These are phyloP conservation scores for Metridium senile DNA, from an alignment of 92 coral and sea anemone species.

Conservation along the genomic window DNA sequence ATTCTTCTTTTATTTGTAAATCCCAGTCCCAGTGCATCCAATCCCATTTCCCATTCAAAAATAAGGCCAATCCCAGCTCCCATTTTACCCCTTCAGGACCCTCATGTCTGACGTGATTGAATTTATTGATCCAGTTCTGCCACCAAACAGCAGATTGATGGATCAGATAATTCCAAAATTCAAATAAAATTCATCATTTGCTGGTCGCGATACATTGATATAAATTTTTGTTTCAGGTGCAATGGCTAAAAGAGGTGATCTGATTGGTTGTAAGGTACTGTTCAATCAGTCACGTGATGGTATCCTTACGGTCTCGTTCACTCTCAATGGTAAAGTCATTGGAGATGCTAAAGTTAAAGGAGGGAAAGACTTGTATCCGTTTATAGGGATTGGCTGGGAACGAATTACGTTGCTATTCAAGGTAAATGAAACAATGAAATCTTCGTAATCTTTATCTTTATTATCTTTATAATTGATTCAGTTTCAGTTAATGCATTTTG, in stretches of 20 bases:
- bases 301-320: not conserved
- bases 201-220: not conserved
- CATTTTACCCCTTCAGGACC: too few species aligned
- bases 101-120: too few species aligned
- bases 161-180: too few species aligned
- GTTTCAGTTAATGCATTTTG: too few species aligned
- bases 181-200: not conserved
- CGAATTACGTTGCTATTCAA: not conserved
- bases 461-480: too few species aligned
- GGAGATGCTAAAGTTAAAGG: not conserved
- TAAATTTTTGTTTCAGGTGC: not conserved
- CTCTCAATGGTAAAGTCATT: not conserved
- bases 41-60: too few species aligned
- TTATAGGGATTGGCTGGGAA: not conserved
- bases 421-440: not conserved
- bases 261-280: conserved; percentile 34
- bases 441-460: too few species aligned
- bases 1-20: too few species aligned
- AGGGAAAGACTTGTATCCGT: not conserved
- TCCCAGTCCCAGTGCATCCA: too few species aligned
- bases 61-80: too few species aligned
- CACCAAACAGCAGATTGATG: too few species aligned
- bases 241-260: conserved; percentile 47
- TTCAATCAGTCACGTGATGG: not conserved
- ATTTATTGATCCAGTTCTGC: too few species aligned